Evolutionary conservation across 2,888 invertebrate species (phyloP).

Genomic region (Chouioia cunea): DNA sequence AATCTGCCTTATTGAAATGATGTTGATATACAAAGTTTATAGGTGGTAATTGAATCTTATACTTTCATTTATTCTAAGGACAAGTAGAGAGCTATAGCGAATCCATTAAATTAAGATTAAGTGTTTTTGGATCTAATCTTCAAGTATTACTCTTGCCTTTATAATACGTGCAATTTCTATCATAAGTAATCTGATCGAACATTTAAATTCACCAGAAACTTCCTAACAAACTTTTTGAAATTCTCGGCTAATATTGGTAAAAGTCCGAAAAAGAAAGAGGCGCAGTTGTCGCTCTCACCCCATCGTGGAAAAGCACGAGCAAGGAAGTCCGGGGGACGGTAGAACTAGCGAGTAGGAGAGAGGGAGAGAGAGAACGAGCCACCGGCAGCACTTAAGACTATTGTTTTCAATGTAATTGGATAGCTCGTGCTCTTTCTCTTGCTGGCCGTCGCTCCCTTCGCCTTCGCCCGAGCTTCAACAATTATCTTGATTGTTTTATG

Average conservation of each 20-base stretch:
- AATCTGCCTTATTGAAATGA: conserved; percentile 43
- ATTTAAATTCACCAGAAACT: not conserved
- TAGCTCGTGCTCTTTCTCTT: conserved; percentile 55
- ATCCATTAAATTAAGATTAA: too few relatives aligned
- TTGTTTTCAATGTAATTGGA: conserved; percentile 72
- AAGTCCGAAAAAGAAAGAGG: conserved; percentile 19
- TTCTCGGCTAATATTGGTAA: conserved; percentile 12
- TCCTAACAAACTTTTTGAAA: not conserved
- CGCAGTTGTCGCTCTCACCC: conserved; percentile 49
- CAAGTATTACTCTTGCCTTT: too few relatives aligned
- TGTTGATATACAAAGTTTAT: conserved; percentile 48
- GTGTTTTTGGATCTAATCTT: too few relatives aligned
- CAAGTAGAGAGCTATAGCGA: too few relatives aligned
- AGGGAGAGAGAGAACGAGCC: conserved; percentile 53
- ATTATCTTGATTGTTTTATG: conserved; percentile 70
- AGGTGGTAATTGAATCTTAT: conserved; percentile 41
- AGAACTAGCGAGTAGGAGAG: not conserved
- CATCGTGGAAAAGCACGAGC: conserved; percentile 53
- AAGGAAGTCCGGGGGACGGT: conserved; percentile 24
- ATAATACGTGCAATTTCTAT: not conserved
- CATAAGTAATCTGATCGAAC: not conserved
- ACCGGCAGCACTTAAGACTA: conserved; percentile 70
- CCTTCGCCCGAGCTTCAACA: conserved; percentile 62
- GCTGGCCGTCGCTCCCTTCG: conserved; percentile 32
- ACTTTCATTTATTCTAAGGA: not conserved